Base-by-base conservation (phyloP, 2,797 vertebrate genomes). In the Pogonophryne albipinna region DNA sequence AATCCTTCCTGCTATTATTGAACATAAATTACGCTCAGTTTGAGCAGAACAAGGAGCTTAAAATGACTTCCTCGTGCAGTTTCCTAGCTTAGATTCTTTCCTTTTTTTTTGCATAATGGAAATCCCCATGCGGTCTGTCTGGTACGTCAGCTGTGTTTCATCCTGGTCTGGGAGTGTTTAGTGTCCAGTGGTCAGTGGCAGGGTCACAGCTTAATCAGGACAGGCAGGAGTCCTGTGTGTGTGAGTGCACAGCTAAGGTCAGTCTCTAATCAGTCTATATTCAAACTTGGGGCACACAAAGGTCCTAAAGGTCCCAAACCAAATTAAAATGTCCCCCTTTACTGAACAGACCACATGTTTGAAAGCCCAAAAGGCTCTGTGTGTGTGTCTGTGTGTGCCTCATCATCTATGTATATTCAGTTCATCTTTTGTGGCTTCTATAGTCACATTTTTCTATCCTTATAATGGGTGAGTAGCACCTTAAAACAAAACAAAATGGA, bases 101-200 rank as follows among this genome's bases (percentile, higher is more conserved):
- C 15, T 51, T 64, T 67, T 79, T 63, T 47, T 49, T 72, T 11
- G 13, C 67, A 66, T 71, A 76, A 73, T 79, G 71, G 60, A 79
- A 66, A 75, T 87, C 85, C 83, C 83, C 74, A 84, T 87, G 90
- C 60, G 86, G 84, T 89, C 68, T 63, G 47, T 17, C 5, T 16
- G 56, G 61, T 61, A 34, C 13, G 58, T 85, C 84, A 83, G 85
- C 83, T 70, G 85, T n/a, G 84, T 79, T 88, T 83, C 64, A 79
- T 86, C 78, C 74, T 64, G 71, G 70, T 86, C 92, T 92, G 92
- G 88, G 71, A 90, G 91, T 85, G 90, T 91, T 93, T 91, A 92
- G 85, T 82, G 86, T 88, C 89, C 84, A 82, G 76, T 90, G 92
- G 92, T 91, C 89, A 92, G 82, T 83, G 84, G 83, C 74, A 57